These are phyloP conservation scores for Hydractinia symbiolongicarpus DNA, from an alignment of 30 jellyfish, hydroid and myxozoan genomes.

Conservation along the genomic window DNA sequence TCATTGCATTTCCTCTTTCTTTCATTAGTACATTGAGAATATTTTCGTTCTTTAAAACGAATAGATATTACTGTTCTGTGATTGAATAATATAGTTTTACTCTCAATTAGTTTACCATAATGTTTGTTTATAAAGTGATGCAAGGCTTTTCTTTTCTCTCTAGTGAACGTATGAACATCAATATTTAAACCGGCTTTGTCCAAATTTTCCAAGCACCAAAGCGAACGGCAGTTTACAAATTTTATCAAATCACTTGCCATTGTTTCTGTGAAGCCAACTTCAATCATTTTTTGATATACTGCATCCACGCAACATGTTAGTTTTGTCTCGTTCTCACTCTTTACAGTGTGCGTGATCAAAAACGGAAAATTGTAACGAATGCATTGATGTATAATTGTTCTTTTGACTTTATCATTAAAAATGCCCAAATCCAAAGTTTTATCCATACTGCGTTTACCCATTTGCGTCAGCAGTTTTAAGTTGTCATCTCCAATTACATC, in stretches of 20 bases:
- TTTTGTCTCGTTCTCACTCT: slow-evolving; percentile 19
- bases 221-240: slow-evolving; percentile 52
- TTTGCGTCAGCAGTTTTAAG: not conserved
- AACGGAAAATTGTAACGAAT: slow-evolving; percentile 50
- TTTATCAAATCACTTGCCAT: slow-evolving; percentile 24
- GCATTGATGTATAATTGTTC: slow-evolving; percentile 33
- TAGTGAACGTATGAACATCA: slow-evolving; percentile 18
- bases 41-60: not conserved
- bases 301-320: slow-evolving; percentile 19
- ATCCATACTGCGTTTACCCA: not conserved
- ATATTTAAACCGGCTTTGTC: not conserved
- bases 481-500: not conserved
- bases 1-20: not conserved
- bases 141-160: slow-evolving; percentile 31
- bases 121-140: slow-evolving; percentile 40
- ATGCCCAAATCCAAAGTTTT: not conserved
- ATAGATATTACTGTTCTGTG: not conserved
- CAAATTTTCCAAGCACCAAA: slow-evolving; percentile 4
- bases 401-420: not conserved
- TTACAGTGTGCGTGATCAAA: slow-evolving; percentile 19
- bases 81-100: slow-evolving; percentile 45
- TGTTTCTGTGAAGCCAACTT: slow-evolving; percentile 12
- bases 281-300: slow-evolving; percentile 13
- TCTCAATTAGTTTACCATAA: slow-evolving; percentile 51
- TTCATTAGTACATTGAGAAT: not conserved